Conservation (phyloP, 2,888 invertebrate genomes). For the Trissonchulus sp. region DNA sequence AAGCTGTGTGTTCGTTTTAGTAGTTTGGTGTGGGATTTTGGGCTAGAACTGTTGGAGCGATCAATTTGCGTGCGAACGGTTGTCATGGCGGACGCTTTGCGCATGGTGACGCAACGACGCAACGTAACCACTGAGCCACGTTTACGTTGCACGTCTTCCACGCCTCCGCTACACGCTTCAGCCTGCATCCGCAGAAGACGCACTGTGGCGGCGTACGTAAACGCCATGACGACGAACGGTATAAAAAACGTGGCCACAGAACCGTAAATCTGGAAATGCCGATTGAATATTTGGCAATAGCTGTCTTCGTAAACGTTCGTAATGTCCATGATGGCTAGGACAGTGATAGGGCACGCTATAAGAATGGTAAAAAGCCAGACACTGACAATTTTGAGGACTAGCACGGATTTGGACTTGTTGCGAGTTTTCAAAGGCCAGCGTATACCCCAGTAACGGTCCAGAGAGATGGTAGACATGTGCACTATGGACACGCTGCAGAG, state of each 20-base stretch:
- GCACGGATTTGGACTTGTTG: constrained; percentile 72
- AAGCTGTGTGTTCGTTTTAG: not conserved
- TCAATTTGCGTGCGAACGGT: not conserved
- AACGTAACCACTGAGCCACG: not conserved
- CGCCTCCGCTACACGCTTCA: not conserved
- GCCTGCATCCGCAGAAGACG: constrained; percentile 64
- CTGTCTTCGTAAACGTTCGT: constrained; percentile 54
- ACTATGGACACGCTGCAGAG: constrained; percentile 60
- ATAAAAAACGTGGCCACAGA: constrained; percentile 93
- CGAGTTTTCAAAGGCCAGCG: constrained; percentile 86
- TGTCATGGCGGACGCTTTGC: not conserved
- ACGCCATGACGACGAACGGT: constrained; percentile 84
- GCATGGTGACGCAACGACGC: not conserved
- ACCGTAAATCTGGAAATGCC: constrained; percentile 57
- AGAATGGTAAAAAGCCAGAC: constrained; percentile 88
- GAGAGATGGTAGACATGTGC: constrained; percentile 60
- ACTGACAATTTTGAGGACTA: constrained; percentile 72
- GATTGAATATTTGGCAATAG: constrained; percentile 54
- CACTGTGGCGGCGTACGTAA: constrained; percentile 88
- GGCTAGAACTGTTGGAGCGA: not conserved
- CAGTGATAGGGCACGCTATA: constrained; percentile 76
- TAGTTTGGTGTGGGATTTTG: not conserved
- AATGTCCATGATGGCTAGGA: constrained; percentile 56
- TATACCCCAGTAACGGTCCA: constrained; percentile 72
- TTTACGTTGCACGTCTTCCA: not conserved